phyloP scores from a whole-genome alignment of 2,888 invertebrate genomes.

The Arrhopalites spinosus region DNA sequence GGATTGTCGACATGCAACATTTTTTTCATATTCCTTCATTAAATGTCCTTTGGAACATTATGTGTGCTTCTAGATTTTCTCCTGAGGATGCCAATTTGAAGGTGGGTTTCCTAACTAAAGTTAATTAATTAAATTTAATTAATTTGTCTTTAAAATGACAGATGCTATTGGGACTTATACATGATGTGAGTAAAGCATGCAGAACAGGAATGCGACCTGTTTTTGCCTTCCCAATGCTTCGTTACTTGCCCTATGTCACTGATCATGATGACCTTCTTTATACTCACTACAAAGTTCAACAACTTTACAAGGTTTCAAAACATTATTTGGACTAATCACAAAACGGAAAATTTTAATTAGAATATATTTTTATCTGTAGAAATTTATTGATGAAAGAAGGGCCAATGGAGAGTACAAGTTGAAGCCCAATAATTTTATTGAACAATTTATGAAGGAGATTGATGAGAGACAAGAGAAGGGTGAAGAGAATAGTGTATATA shows the following conservation, averaged over 20 bases:
- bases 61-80: constrained; percentile 33
- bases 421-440: constrained; percentile 45
- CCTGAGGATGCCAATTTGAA: constrained; percentile 30
- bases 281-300: constrained; percentile 36
- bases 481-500: constrained; percentile 43
- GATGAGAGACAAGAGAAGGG: constrained; percentile 44
- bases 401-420: constrained; percentile 13
- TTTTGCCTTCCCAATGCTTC: constrained; percentile 38
- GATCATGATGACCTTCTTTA: constrained; percentile 33
- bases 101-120: no score
- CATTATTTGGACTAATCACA: neutral
- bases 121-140: no score
- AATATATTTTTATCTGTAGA: constrained; percentile 4
- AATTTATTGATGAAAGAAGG: constrained; percentile 20
- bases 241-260: constrained; percentile 32
- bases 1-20: constrained; percentile 35
- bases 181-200: constrained; percentile 29
- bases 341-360: neutral
- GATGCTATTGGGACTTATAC: constrained; percentile 29
- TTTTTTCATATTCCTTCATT: constrained; percentile 37
- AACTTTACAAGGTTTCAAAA: constrained; percentile 28
- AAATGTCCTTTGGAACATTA: constrained; percentile 39
- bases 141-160: no score
- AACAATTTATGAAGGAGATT: constrained; percentile 50
- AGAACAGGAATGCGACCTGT: constrained; percentile 32